phyloP scores from a whole-genome alignment of 2,888 invertebrate genomes.

The Lydus trimaculatus region DNA sequence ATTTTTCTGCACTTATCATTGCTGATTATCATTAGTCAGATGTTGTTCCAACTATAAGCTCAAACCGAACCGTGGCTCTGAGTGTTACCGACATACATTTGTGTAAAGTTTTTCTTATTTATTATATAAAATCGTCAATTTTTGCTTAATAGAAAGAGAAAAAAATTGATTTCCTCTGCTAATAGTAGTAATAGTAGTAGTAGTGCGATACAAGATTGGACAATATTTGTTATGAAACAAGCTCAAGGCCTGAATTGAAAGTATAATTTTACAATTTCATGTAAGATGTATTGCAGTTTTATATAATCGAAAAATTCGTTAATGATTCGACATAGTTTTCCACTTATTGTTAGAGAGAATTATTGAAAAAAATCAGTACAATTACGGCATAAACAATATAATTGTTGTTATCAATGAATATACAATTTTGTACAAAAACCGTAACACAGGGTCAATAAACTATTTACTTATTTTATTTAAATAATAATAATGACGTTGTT shows the following conservation, averaged over 20 bases:
- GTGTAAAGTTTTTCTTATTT: too few relatives aligned
- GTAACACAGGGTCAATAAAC: neutral
- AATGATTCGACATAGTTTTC: neutral
- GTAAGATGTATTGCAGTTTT: constrained; percentile 31
- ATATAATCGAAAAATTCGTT: constrained; percentile 23
- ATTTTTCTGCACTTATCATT: neutral
- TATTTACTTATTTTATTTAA: neutral
- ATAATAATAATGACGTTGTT: neutral
- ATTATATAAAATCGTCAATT: too few relatives aligned
- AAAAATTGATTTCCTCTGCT: too few relatives aligned
- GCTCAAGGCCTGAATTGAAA: constrained; percentile 48
- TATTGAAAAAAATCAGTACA: too few relatives aligned
- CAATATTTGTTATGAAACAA: constrained; percentile 43
- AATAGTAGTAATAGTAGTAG: too few relatives aligned
- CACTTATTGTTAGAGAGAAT: too few relatives aligned
- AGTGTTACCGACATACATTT: too few relatives aligned
- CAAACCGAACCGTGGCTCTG: too few relatives aligned
- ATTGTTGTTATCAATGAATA: neutral
- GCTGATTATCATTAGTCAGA: neutral
- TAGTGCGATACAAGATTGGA: too few relatives aligned
- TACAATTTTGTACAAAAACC: too few relatives aligned
- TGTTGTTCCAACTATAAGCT: too few relatives aligned
- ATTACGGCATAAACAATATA: neutral
- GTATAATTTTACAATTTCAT: constrained; percentile 44
- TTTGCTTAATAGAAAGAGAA: too few relatives aligned